Conservation (phyloP, 2,113 vertebrate genomes). For the Electrona antarctica region DNA sequence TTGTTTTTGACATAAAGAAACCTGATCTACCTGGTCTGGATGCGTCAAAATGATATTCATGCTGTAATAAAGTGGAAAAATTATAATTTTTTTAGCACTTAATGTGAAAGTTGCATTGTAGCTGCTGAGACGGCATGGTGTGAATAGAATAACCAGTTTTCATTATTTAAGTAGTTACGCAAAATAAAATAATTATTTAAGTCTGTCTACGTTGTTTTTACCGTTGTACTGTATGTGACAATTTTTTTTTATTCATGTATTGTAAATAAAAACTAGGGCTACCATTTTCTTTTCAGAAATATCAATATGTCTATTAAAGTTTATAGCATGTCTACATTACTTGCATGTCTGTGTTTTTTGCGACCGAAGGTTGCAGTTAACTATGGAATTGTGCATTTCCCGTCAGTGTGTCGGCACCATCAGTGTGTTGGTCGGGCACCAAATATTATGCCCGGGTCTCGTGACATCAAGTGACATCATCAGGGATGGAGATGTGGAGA, state of each 20-base stretch:
- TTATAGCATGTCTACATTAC: slow-evolving; percentile 81
- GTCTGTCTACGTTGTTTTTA: slow-evolving; percentile 81
- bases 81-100: slow-evolving; percentile 82
- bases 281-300: slow-evolving; percentile 82
- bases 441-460: not conserved
- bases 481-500: too few species aligned
- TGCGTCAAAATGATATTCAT: slow-evolving; percentile 74
- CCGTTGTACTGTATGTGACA: slow-evolving; percentile 81
- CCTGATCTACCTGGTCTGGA: slow-evolving; percentile 59
- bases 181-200: slow-evolving; percentile 85
- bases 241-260: slow-evolving; percentile 79
- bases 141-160: slow-evolving; percentile 84
- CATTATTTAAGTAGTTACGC: slow-evolving; percentile 87
- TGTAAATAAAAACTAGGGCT: slow-evolving; percentile 86
- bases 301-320: slow-evolving; percentile 86
- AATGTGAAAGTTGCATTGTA: slow-evolving; percentile 86
- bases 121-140: slow-evolving; percentile 82
- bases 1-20: slow-evolving; percentile 54
- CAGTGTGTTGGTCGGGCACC: not conserved
- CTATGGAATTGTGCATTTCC: too few species aligned
- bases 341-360: slow-evolving; percentile 12
- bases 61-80: slow-evolving; percentile 79
- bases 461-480: not conserved
- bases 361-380: too few species aligned
- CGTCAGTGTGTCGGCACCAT: too few species aligned